Base-by-base conservation (phyloP, 2,888 invertebrate genomes). In the Polyploca ridens region DNA sequence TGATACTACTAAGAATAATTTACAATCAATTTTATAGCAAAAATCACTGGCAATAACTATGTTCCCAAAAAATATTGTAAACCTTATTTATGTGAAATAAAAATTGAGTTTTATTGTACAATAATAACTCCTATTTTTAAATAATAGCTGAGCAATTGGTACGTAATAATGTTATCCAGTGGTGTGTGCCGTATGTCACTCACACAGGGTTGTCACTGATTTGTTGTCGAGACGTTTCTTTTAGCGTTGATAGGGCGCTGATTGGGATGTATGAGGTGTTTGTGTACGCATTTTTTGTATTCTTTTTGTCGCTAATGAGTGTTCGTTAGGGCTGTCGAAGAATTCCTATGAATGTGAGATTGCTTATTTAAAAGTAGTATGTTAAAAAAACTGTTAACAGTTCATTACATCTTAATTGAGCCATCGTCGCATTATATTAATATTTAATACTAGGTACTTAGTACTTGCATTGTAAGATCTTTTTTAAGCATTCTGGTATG, bases 191-290 rank as follows among this genome's bases (percentile, higher is more conserved):
- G 78, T 84, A 74, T 80, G 80, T 82, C 63, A 66, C 62, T 72
- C 75, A 77, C 76, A 73, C 75, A 90, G 89, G 89, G 90, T 79
- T 91, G 92, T 88, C 90, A 87, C 87, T 88, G 91, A 91, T 91
- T 90, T 90, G 91, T 90, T 88, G 86, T 79, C 74, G 84, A 85
- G 88, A 91, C 88, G 84, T 89, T 90, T 90, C 90, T 91, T 89
- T 91, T 90, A 90, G 79, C 85, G 79, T 77, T 90, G 91, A 91
- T 90, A 87, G 85, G 86, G 78, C 86, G 79, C 81, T 91, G 91
- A 92, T 92, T 90, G 90, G 89, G 86, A 89, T 85, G 86, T 86
- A 89, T 84, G 90, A 89, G 88, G 86, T 89, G 88, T 86, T 85
- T 81, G 82, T 80, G 76, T 78, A 74, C 73, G 76, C 77, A 82